Conservation (phyloP, 2,113 vertebrate species). For the Sterrhoptilus dennistouni region DNA sequence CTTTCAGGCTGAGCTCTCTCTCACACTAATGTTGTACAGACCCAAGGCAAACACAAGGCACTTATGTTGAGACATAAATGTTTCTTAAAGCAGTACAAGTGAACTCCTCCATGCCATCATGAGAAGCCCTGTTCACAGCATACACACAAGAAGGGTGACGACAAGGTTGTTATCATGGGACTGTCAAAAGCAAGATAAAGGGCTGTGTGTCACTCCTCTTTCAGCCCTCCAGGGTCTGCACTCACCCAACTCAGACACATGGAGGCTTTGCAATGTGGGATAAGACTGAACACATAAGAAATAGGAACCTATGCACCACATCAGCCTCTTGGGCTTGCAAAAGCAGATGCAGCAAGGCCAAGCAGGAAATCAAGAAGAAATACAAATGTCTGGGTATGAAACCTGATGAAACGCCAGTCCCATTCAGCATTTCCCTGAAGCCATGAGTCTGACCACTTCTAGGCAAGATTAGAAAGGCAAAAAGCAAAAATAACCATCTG, state of each 20-base stretch:
- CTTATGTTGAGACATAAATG: not conserved
- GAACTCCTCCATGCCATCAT: not conserved
- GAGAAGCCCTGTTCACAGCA: not conserved
- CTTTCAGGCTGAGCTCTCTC: not conserved
- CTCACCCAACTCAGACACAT: fast-evolving
- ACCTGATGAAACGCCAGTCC: not conserved
- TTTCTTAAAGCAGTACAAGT: not conserved
- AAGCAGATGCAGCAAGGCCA: not conserved
- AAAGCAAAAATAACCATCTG: not conserved
- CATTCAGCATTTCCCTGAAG: constrained; percentile 46
- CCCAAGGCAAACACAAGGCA: not conserved
- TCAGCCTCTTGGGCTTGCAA: not conserved
- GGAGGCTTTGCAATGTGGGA: not conserved
- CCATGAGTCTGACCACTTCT: not conserved
- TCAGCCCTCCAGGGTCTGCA: not conserved
- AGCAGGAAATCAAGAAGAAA: constrained; percentile 17
- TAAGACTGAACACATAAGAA: not conserved
- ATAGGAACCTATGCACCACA: not conserved
- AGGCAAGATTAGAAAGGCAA: constrained; percentile 25
- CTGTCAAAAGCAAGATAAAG: not conserved
- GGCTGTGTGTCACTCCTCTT: not conserved
- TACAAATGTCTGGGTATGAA: not conserved
- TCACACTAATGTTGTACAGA: not conserved
- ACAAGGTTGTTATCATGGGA: not conserved
- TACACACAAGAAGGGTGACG: not conserved